A percentile compares a stretch with the other conserved stretches of the same genome.
Evolutionary conservation across 2,888 invertebrate genomes (phyloP).

Genomic region (Watsonalla cultraria): DNA sequence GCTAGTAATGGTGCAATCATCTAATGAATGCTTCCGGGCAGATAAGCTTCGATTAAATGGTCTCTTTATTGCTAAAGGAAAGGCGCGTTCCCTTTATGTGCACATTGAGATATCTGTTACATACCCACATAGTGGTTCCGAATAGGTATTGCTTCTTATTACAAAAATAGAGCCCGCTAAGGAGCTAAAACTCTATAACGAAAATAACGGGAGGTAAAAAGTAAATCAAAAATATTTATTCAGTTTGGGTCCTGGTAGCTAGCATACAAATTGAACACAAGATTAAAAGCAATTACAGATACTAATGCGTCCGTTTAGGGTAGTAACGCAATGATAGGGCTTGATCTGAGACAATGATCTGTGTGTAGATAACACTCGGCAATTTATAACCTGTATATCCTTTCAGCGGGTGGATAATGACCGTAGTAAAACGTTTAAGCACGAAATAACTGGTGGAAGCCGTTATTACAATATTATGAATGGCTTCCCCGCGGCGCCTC

Average conservation of each 20-base stretch:
- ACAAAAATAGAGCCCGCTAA: background rate
- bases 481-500: conserved; percentile 57
- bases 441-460: conserved; percentile 76
- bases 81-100: conserved; percentile 73
- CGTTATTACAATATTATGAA: conserved; percentile 79
- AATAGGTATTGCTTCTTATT: background rate
- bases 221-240: too few relatives aligned
- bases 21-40: conserved; percentile 79
- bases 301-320: conserved; percentile 37
- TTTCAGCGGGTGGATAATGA: conserved; percentile 78
- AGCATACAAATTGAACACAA: conserved; percentile 1
- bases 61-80: conserved; percentile 75
- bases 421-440: conserved; percentile 79
- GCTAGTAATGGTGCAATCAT: conserved; percentile 76
- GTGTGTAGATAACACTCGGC: conserved; percentile 57
- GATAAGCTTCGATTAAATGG: conserved; percentile 78
- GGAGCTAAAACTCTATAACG: too few relatives aligned
- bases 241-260: too few relatives aligned
- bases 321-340: conserved; percentile 30
- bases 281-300: conserved; percentile 36
- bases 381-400: conserved; percentile 78
- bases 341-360: conserved; percentile 50
- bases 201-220: too few relatives aligned
- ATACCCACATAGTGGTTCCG: background rate
- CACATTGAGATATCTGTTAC: conserved; percentile 52